Conservation (phyloP, 2,113 vertebrate genomes). For the Myotis yumanensis region DNA sequence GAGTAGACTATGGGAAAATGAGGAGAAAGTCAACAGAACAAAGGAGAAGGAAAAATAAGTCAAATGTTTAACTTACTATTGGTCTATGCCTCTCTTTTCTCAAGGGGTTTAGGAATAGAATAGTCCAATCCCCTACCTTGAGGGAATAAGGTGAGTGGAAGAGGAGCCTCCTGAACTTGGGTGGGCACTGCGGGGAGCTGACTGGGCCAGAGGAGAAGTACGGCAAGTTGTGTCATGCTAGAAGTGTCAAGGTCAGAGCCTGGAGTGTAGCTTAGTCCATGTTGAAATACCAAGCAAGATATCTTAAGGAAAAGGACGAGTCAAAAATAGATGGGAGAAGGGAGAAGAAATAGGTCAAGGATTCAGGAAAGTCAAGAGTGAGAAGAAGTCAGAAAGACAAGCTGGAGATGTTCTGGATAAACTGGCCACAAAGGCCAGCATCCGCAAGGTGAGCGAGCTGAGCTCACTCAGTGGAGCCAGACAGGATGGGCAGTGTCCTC, state of each 20-base stretch:
- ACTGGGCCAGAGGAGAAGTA: not conserved
- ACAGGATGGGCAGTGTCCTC: not conserved
- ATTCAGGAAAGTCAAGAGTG: not conserved
- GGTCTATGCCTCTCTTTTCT: not conserved
- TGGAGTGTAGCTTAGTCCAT: not conserved
- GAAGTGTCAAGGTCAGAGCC: not conserved
- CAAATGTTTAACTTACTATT: no score
- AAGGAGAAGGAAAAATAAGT: not conserved
- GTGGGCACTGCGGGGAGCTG: fast-evolving
- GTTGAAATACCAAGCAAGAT: not conserved
- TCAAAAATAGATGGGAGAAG: not conserved
- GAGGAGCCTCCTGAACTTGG: not conserved
- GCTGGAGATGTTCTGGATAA: not conserved
- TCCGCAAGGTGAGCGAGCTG: not conserved
- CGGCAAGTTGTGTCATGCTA: fast-evolving
- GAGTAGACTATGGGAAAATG: not conserved
- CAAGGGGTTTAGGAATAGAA: not conserved
- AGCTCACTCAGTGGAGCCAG: not conserved
- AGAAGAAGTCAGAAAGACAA: not conserved
- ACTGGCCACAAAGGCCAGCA: not conserved
- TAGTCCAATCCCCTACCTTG: not conserved
- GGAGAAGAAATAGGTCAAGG: not conserved
- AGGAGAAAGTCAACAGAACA: not conserved
- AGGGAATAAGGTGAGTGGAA: not conserved
- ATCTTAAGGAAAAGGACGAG: fast-evolving